Evolutionary conservation across 2,113 vertebrate genomes (phyloP).

Genomic region (Stercorarius parasiticus): DNA sequence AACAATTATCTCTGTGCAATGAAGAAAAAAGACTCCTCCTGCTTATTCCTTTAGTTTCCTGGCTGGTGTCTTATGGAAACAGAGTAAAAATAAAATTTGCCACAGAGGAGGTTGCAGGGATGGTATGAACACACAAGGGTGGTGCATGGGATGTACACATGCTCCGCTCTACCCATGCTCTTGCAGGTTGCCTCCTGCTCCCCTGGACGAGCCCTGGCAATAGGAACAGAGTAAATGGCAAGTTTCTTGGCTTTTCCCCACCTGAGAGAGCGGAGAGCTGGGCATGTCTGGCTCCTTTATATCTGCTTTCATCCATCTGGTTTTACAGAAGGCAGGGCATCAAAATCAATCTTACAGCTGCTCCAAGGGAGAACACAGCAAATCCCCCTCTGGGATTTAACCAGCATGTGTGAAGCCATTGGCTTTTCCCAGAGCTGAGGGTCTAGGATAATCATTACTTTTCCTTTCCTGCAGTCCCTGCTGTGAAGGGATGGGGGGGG

Average conservation of each 20-base stretch:
- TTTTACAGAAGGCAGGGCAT: background rate
- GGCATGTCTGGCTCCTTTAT: background rate
- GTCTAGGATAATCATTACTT: background rate
- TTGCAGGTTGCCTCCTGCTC: background rate
- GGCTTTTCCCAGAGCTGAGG: background rate
- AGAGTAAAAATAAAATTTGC: background rate
- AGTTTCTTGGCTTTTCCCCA: background rate
- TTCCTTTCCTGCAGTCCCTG: background rate
- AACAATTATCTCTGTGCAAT: background rate
- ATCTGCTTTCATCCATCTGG: background rate
- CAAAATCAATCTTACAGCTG: background rate
- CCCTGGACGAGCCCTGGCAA: background rate
- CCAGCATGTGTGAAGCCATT: rapidly evolving
- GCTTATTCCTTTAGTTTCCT: background rate
- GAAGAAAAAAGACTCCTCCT: background rate
- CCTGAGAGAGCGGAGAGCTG: rapidly evolving
- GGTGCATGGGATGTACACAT: rapidly evolving
- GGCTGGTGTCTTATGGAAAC: background rate
- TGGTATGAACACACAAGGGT: background rate
- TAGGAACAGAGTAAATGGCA: background rate
- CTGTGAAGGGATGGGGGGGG: background rate
- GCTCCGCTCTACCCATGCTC: background rate
- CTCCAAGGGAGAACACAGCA: background rate
- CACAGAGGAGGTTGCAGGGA: background rate
- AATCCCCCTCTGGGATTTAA: background rate